phyloP scores from a whole-genome alignment of 2,113 vertebrate genomes.

The Acanthisitta chloris region DNA sequence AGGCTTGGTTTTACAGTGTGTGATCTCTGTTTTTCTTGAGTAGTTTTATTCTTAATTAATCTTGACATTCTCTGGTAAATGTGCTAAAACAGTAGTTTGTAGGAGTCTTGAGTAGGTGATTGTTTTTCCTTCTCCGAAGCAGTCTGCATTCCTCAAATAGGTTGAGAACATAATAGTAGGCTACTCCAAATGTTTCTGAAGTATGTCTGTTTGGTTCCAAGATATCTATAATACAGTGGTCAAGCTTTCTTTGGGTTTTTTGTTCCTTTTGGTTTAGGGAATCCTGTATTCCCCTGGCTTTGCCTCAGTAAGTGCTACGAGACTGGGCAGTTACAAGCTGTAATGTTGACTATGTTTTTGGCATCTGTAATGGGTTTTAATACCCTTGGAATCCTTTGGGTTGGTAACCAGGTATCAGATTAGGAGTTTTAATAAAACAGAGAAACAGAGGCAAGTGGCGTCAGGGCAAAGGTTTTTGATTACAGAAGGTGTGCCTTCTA shows the following conservation, averaged over 20 bases:
- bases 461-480: neutral
- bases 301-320: neutral
- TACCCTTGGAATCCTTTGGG: neutral
- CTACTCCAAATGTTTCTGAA: constrained; percentile 3
- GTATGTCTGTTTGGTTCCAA: neutral
- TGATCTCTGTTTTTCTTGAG: constrained; percentile 12
- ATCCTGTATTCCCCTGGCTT: neutral
- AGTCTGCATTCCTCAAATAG: constrained; percentile 41
- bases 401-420: neutral
- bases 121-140: constrained; percentile 47
- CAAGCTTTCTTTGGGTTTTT: neutral
- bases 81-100: constrained; percentile 56
- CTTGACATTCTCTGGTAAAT: constrained; percentile 26
- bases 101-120: constrained; percentile 60
- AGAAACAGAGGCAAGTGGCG: neutral
- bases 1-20: neutral
- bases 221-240: neutral
- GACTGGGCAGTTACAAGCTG: neutral
- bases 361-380: neutral
- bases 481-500: neutral
- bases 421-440: neutral
- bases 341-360: neutral
- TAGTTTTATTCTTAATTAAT: constrained; percentile 59
- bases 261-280: neutral
- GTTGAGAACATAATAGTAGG: constrained; percentile 20